Base-by-base conservation (phyloP, 2,888 invertebrate species). In the Yponomeuta cagnagella region DNA sequence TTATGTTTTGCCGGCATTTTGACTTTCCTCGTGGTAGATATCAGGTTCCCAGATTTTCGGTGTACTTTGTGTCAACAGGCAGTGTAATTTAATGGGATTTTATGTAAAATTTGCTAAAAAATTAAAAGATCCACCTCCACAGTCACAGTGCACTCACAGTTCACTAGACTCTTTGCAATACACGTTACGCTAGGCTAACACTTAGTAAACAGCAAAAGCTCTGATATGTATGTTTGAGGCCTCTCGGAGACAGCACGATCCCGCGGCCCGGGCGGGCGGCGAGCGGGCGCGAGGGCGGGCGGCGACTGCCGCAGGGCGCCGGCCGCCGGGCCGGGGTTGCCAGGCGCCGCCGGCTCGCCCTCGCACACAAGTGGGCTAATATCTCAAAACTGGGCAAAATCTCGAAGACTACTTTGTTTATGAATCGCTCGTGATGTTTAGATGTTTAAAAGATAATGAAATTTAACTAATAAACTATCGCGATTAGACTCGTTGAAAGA, bases 171-270 rank as follows among this genome's bases (percentile, higher is more conserved):
- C 73, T 70, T 73, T 73, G 72, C 70, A 68, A 71, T 69, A 67
- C 72, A 73, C 72, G 71, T 73, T 73, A 72, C 33, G 52, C 12
- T 58, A 58, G n/a, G 71, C 67, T 66, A 75, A 75, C 76, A 76
- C 77, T 77, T 76, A 72, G 68, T 65, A 65, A 70, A 74, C 10
- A 70, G 64, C 65, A 76, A 73, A 74, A 76, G 75, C 74, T 89
- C 74, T 89, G 90, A 90, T 90, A 90, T 90, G 90, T 90, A 82
- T 85, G 78, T 77, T 82, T 78, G 82, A 79, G 88, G 88, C 87
- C 85, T 84, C 85, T 77, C 81, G 78, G 82, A 79, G 88, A 88
- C 87, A 84, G 84, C 85, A 73, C 76, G 23, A 68, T 10, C n/a
- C n/a, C 43, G 37, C 37, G n/a, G 43, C 37, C 67, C 43, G 75